Conservation (phyloP, 2,113 vertebrate genomes). For the Muntiacus reevesi region DNA sequence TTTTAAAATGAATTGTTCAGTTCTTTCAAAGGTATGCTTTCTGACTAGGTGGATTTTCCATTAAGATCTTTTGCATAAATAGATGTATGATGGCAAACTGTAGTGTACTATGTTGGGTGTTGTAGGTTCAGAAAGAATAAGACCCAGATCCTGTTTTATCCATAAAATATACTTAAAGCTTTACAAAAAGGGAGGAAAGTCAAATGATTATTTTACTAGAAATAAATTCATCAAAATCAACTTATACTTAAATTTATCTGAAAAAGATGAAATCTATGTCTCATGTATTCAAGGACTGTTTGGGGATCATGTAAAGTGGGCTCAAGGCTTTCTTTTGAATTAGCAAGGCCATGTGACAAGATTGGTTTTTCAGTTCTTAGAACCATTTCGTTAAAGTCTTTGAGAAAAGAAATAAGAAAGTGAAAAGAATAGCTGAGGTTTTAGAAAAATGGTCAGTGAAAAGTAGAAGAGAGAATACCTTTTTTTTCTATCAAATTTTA, state of each 20-base stretch:
- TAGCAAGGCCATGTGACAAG: background rate
- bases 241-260: background rate
- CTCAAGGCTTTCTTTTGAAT: background rate
- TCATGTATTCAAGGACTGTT: background rate
- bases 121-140: background rate
- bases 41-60: background rate
- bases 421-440: background rate
- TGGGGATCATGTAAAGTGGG: background rate
- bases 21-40: background rate
- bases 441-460: background rate
- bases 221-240: slow-evolving; percentile 9
- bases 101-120: background rate
- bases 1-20: background rate
- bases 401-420: background rate
- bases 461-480: background rate
- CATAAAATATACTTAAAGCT: background rate
- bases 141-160: background rate
- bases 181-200: background rate
- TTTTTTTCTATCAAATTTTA: background rate
- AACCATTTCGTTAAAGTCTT: background rate
- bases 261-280: background rate
- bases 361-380: background rate
- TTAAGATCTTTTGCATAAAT: background rate
- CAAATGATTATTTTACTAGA: background rate
- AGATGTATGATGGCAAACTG: background rate